Conservation (phyloP, 1,140 invertebrate species). For the Hydropsyche tenuis region DNA sequence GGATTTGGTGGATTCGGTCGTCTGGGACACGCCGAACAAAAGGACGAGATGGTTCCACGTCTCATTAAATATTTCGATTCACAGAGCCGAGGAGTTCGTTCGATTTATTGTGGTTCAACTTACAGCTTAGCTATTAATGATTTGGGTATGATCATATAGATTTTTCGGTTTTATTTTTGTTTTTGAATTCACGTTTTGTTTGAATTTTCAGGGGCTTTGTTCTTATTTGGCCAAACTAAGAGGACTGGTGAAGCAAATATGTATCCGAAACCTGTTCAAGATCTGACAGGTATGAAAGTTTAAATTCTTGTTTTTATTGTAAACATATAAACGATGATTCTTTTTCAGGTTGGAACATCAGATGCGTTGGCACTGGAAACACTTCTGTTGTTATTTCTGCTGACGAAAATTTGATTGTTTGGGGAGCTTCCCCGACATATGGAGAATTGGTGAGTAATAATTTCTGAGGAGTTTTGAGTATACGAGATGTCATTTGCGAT, state of each 20-base stretch:
- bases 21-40: conserved; percentile 88
- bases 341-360: conserved; percentile 79
- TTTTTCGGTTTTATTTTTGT: not conserved
- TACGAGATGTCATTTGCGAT: no score
- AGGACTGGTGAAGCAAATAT: conserved; percentile 93
- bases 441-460: conserved; percentile 85
- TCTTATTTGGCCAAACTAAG: conserved; percentile 91
- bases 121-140: conserved; percentile 86
- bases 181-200: not conserved
- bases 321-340: not conserved
- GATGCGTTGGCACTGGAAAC: conserved; percentile 78
- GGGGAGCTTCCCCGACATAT: conserved; percentile 90
- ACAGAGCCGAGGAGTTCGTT: conserved; percentile 79
- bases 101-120: conserved; percentile 83
- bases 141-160: conserved; percentile 72
- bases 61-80: conserved; percentile 89
- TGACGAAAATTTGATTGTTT: conserved; percentile 88
- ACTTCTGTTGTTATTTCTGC: conserved; percentile 88
- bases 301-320: not conserved
- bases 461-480: no score
- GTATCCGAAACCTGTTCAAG: conserved; percentile 95
- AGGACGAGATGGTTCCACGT: conserved; percentile 89
- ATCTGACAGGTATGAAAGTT: conserved; percentile 70
- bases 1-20: conserved; percentile 94
- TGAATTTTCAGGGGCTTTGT: conserved; percentile 64